phyloP scores from a whole-genome alignment of 2,888 invertebrate genomes.

The Drosophila longiperda region DNA sequence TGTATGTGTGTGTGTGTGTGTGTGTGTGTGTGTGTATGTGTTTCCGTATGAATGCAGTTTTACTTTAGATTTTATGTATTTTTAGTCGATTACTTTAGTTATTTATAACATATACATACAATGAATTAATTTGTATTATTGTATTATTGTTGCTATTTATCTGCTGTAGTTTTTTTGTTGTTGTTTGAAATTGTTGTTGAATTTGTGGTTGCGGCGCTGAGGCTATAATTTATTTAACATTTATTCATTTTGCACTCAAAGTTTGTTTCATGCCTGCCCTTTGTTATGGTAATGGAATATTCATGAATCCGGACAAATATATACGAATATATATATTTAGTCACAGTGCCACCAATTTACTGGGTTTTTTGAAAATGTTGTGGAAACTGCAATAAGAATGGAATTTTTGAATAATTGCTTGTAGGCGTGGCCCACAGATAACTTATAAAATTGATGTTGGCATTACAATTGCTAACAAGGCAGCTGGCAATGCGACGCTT shows the following conservation, averaged over 20 bases:
- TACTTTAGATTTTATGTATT: constrained; percentile 47
- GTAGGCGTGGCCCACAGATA: background rate
- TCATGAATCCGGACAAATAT: constrained; percentile 54
- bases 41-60: constrained; percentile 38
- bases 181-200: constrained; percentile 18
- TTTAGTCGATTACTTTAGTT: constrained; percentile 65
- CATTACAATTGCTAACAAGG: background rate
- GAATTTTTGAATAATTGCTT: background rate
- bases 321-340: constrained; percentile 33
- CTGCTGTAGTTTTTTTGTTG: constrained; percentile 12
- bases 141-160: constrained; percentile 43
- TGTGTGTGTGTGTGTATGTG: constrained; percentile 15
- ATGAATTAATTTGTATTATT: constrained; percentile 71
- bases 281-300: constrained; percentile 68
- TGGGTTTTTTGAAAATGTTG: background rate
- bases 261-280: constrained; percentile 37
- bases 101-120: constrained; percentile 78
- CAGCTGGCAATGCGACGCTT: background rate
- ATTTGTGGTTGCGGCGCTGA: constrained; percentile 30
- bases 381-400: constrained; percentile 2
- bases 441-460: background rate
- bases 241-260: constrained; percentile 74
- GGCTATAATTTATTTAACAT: constrained; percentile 66
- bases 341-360: constrained; percentile 5
- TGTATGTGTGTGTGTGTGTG: constrained; percentile 33